These are phyloP conservation scores for Chlorospingus semifuscus DNA, from an alignment of 2,797 vertebrate species.

Conservation along the genomic window DNA sequence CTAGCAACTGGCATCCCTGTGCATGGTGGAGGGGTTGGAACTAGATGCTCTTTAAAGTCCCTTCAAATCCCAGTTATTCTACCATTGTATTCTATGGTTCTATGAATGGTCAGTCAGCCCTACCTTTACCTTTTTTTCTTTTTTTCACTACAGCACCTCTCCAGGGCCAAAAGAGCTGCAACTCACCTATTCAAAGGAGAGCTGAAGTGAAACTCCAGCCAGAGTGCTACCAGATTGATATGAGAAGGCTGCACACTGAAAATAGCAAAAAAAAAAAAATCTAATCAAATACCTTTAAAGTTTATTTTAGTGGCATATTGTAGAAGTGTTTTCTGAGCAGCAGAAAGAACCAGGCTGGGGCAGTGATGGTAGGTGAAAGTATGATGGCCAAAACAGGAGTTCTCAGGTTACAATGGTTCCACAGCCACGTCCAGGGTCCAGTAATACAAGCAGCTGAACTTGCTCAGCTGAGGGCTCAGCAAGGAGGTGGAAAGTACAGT, in stretches of 20 bases:
- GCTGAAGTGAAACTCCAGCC: not conserved
- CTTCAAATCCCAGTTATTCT: not conserved
- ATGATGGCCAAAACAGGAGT: not conserved
- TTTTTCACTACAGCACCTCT: not conserved
- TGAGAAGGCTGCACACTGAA: not conserved
- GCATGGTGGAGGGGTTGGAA: not conserved
- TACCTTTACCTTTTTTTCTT: not conserved
- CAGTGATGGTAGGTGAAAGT: not conserved
- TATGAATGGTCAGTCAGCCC: not conserved
- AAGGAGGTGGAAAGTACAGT: not conserved
- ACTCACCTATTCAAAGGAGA: not conserved
- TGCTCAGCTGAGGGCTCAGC: not conserved
- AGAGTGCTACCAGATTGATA: not conserved
- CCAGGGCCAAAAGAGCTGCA: not conserved
- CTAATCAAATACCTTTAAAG: not conserved
- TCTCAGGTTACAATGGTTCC: rapidly evolving
- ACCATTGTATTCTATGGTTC: not conserved
- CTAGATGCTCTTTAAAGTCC: not conserved
- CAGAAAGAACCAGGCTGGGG: not conserved
- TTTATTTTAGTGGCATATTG: not conserved
- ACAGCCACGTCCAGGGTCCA: not conserved
- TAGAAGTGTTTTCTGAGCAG: not conserved
- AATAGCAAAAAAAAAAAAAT: not conserved
- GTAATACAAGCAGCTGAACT: not conserved
- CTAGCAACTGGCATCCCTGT: not conserved